Percentiles rank a stretch among this genome's conserved stretches.
Evolutionary conservation across 2,113 vertebrate species (phyloP).

Genomic region (Panthera tigris): DNA sequence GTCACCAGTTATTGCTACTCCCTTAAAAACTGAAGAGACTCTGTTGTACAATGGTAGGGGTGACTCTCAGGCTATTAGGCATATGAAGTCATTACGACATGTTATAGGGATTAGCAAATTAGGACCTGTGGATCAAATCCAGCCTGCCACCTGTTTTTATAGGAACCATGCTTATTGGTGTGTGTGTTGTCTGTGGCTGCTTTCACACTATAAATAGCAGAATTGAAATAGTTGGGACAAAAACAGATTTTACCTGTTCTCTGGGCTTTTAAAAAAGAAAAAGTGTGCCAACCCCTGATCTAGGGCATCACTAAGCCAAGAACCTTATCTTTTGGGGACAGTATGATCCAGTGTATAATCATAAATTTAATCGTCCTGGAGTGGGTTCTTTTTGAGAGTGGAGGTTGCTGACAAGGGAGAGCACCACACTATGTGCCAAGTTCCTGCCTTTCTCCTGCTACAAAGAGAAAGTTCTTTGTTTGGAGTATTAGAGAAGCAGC

Average conservation of each 20-base stretch:
- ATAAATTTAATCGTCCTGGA: conserved; percentile 25
- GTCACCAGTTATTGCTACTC: neutral
- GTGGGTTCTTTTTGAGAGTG: neutral
- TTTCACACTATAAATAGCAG: neutral
- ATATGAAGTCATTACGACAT: neutral
- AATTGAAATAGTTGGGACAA: neutral
- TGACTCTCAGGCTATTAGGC: neutral
- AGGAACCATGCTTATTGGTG: neutral
- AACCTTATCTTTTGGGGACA: neutral
- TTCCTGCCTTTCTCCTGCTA: conserved; percentile 11
- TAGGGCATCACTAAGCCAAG: neutral
- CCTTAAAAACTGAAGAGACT: neutral
- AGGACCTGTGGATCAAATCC: neutral
- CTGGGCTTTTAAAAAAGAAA: neutral
- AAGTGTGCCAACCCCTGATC: neutral
- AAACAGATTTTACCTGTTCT: neutral
- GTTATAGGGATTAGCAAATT: neutral
- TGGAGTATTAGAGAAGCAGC: neutral
- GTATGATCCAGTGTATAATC: neutral
- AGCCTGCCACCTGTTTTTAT: neutral
- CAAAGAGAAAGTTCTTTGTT: conserved; percentile 60
- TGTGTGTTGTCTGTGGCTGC: neutral
- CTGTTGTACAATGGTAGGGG: neutral
- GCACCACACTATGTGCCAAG: neutral
- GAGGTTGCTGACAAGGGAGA: conserved; percentile 49